phyloP scores from a whole-genome alignment of 2,797 vertebrate species.

The Stomatorhinus walkeri region DNA sequence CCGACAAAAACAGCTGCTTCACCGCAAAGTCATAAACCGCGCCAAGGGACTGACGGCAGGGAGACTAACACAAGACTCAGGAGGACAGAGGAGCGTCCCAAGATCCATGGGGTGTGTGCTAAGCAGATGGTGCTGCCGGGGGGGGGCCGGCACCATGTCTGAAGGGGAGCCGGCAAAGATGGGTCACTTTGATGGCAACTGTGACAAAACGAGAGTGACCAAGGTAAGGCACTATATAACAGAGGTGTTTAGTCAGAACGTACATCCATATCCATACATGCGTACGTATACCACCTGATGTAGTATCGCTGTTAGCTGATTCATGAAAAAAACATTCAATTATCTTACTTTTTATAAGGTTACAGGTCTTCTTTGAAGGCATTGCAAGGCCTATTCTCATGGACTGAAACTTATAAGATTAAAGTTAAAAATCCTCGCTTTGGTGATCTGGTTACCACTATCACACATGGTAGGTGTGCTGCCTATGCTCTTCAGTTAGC shows the following conservation, averaged over 20 bases:
- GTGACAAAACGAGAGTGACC: neutral
- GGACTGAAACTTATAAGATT: neutral
- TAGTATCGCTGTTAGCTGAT: neutral
- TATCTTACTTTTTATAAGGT: neutral
- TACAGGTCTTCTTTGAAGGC: neutral
- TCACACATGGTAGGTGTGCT: neutral
- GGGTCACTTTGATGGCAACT: neutral
- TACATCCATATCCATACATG: neutral
- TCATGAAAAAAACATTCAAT: neutral
- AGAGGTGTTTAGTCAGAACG: neutral
- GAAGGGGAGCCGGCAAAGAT: neutral
- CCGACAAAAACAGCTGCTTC: conserved; percentile 66
- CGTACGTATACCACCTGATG: neutral
- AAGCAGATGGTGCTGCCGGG: conserved; percentile 40
- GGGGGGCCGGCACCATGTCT: conserved; percentile 14
- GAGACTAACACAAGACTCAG: conserved; percentile 1
- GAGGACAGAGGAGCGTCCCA: conserved; percentile 22
- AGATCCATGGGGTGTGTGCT: conserved; percentile 41
- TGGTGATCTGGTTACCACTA: neutral
- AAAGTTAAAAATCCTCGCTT: neutral
- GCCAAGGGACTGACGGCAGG: neutral
- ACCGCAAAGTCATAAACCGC: conserved; percentile 28
- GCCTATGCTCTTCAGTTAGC: neutral
- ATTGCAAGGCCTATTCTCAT: neutral
- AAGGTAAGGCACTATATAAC: neutral